Conservation (phyloP, 2,888 invertebrate species). For the Callosobruchus maculatus region DNA sequence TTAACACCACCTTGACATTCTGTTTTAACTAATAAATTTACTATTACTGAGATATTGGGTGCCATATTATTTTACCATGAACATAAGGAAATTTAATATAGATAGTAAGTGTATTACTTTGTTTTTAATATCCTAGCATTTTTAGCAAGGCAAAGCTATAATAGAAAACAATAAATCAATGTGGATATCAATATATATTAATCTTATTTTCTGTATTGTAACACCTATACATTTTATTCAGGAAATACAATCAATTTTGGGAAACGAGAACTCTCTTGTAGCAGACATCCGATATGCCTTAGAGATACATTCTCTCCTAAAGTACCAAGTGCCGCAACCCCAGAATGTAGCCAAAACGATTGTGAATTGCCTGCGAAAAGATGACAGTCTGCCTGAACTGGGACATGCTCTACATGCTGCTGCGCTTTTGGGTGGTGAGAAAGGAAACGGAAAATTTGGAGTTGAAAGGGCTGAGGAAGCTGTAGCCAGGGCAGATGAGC, state of each 20-base stretch:
- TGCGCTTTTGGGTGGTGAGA: constrained; percentile 62
- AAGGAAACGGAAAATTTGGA: constrained; percentile 54
- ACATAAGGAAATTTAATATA: too few relatives aligned
- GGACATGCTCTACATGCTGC: constrained; percentile 83
- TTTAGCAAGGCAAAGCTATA: too few relatives aligned
- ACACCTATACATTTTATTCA: too few relatives aligned
- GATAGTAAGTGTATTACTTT: too few relatives aligned
- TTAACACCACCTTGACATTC: too few relatives aligned
- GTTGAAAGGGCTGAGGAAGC: constrained; percentile 84
- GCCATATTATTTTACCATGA: too few relatives aligned
- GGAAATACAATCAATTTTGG: constrained; percentile 44
- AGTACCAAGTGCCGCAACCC: constrained; percentile 61
- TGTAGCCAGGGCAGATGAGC: constrained; percentile 93
- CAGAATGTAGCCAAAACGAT: constrained; percentile 70
- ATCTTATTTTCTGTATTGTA: too few relatives aligned
- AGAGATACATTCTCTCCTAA: constrained; percentile 64
- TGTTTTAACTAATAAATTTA: too few relatives aligned
- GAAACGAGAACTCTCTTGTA: constrained; percentile 63
- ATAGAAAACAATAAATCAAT: too few relatives aligned
- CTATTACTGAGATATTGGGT: too few relatives aligned
- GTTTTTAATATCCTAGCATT: too few relatives aligned
- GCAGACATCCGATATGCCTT: constrained; percentile 73
- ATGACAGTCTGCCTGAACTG: constrained; percentile 71
- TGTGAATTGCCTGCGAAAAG: constrained; percentile 75
- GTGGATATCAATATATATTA: too few relatives aligned